phyloP scores from a whole-genome alignment of 2,113 vertebrate species.

The Phoxinus phoxinus region DNA sequence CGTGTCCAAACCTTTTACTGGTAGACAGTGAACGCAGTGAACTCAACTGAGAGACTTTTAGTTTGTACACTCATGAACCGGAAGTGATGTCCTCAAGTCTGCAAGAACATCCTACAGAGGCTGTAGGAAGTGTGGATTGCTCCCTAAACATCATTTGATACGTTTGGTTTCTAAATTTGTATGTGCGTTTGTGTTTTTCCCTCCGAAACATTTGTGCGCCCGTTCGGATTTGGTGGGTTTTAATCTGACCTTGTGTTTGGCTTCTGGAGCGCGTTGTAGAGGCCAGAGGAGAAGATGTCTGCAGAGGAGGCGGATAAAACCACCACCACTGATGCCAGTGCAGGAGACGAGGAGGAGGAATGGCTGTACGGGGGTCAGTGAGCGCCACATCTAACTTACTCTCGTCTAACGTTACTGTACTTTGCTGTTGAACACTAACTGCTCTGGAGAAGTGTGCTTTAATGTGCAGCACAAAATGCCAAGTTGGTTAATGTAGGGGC shows the following conservation, averaged over 20 bases:
- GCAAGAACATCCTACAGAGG: constrained; percentile 3
- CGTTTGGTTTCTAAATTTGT: background rate
- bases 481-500: background rate
- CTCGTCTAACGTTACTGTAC: background rate
- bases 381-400: background rate
- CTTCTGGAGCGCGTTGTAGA: background rate
- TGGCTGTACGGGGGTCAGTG: constrained; percentile 91
- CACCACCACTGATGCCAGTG: constrained; percentile 72
- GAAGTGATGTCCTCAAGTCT: background rate
- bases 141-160: background rate
- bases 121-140: constrained; percentile 12
- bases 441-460: background rate
- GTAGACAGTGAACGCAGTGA: no score
- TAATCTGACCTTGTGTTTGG: background rate
- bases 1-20: background rate
- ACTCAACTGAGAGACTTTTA: constrained; percentile 13
- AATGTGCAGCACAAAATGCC: no score
- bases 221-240: background rate
- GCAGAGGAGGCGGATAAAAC: constrained; percentile 78
- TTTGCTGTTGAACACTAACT: no score
- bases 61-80: constrained; percentile 12
- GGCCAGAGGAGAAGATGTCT: constrained; percentile 70
- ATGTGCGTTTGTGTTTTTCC: background rate
- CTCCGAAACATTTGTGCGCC: background rate
- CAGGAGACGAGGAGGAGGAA: constrained; percentile 93